Evolutionary conservation across 2,888 invertebrate genomes (phyloP).

Genomic region (Agrochola circellaris): DNA sequence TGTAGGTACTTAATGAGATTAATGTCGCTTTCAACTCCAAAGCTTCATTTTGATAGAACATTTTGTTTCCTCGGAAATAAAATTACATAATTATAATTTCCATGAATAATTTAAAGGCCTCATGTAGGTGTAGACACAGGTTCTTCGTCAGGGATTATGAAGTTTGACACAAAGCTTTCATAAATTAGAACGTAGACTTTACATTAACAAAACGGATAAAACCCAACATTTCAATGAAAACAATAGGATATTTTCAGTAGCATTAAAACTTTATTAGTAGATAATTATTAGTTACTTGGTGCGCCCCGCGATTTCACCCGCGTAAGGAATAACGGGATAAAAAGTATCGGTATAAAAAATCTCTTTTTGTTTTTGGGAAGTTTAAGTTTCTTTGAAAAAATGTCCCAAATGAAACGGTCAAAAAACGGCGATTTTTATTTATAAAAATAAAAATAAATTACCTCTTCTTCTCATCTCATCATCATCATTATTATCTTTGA

Average conservation of each 20-base stretch:
- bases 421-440: no score
- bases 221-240: neutral
- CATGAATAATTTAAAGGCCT: conserved; percentile 35
- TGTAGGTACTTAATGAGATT: conserved; percentile 20
- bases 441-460: no score
- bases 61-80: conserved; percentile 2
- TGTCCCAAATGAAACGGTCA: no score
- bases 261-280: neutral
- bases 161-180: conserved; percentile 27
- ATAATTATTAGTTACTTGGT: neutral
- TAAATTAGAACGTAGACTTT: conserved; percentile 21
- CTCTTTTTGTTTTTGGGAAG: no score
- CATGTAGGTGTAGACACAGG: conserved; percentile 15
- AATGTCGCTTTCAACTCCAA: conserved; percentile 10
- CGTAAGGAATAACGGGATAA: no score
- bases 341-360: no score
- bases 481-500: no score
- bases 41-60: conserved; percentile 6
- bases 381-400: no score
- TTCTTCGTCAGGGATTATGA: conserved; percentile 19
- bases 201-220: conserved; percentile 7
- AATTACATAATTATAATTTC: conserved; percentile 23
- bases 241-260: neutral
- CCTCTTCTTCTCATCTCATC: no score
- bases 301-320: no score